Evolutionary conservation across 1,140 invertebrate genomes (phyloP), one percentile per base, ranked within the genome.

Genomic region (Pseudobourletiella spinata): DNA sequence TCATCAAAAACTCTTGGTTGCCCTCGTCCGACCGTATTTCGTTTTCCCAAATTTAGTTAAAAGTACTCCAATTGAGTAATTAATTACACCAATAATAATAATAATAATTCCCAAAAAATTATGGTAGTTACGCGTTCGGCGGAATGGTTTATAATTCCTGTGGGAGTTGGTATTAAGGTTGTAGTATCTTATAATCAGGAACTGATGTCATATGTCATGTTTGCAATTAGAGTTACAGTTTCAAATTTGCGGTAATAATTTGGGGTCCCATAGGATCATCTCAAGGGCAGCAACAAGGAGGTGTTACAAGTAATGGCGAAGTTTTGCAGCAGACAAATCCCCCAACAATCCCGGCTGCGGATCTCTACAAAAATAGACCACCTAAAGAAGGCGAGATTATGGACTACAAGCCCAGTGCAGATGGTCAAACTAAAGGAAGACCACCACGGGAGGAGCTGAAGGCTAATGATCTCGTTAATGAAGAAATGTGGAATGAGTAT

Each of bases 391-490:
- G 89, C 29, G 81, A 91, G 76, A 86, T 89, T 67, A 82, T 86
- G 79, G 83, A 89, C 54, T 86, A 91, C 79, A 81, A 81, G 18
- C 76, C 81, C 4, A 80, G 79, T 3, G 78, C 81, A 57, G 88
- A 91, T 76, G 87, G 89, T 63, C 83, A 84, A 70, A 92, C 84
- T 48, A 92, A 91, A 1, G 84, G 96, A 72, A 81, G 94, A 30
- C 89, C 91, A 69, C 85, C 86, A 0, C 88, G 83, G 72, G 94
- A 96, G 75, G 96, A 98, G 73, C 95, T 95, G 71, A 83, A 86
- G 71, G 56, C 52, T 4, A n/a, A 28, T 18, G 56, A 63, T 24
- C 3, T 8, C n/a, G 25, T 61, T 18, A 54, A 59, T 51, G 48
- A 18, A 25, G 55, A 64, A 26, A 60, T 52, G 55, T 62, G 63